phyloP scores from a whole-genome alignment of 2,888 invertebrate genomes.

The Cantharis rufa region DNA sequence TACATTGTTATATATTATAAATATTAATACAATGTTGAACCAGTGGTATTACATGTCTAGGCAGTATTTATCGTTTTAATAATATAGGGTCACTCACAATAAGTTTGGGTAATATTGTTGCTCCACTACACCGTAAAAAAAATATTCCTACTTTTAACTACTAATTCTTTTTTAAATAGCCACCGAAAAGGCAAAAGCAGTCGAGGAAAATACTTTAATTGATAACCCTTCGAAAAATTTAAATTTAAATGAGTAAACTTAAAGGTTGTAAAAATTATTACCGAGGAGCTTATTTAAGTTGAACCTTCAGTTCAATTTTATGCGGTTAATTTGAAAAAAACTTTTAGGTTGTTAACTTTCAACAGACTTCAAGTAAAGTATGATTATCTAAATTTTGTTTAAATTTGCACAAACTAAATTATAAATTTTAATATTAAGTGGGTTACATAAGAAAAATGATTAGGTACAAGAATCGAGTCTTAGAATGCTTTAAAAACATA shows the following conservation, averaged over 20 bases:
- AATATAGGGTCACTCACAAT: neutral
- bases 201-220: neutral
- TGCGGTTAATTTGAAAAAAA: neutral
- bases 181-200: neutral
- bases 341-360: neutral
- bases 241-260: neutral
- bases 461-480: neutral
- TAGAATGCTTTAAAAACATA: neutral
- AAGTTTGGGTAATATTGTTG: neutral
- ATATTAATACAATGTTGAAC: neutral
- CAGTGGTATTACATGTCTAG: neutral
- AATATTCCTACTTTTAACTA: too few relatives aligned
- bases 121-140: neutral
- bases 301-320: neutral
- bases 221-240: neutral
- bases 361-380: neutral
- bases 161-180: neutral
- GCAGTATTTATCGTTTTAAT: neutral
- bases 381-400: neutral
- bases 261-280: neutral
- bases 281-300: neutral
- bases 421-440: neutral
- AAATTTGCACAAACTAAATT: neutral
- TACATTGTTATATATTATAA: neutral
- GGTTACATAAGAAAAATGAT: neutral